Base-by-base conservation (phyloP, 2,797 vertebrate species). In the Enteromius afrohamiltoni region DNA sequence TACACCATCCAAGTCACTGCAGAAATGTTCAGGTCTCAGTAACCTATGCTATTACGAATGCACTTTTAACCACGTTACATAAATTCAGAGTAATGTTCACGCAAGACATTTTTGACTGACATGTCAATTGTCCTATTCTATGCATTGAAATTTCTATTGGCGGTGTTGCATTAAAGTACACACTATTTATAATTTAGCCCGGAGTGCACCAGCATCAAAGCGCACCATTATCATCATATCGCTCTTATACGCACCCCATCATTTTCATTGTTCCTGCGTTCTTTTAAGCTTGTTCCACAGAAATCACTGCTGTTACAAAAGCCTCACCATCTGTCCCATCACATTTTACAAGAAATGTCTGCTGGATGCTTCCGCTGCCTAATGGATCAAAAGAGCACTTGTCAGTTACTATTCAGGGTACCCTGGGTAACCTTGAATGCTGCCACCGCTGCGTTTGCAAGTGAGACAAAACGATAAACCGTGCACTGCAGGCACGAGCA, bases 311-410 rank as follows among this genome's bases (percentile, higher is more conserved):
- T 29, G 70, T 65, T 77, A 49, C 34, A 79, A 73, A 45, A 83
- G 65, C 75, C 40, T 53, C 19, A 17, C 83, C 83, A 79, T 80
- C 83, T 80, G 77, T 65, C 60, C 42, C 73, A 62, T 83, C 55
- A 79, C 42, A 80, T 75, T 76, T 83, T 45, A 75, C 11, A 4
- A 82, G 58, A 49, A 49, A 82, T 67, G 60, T 82, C 80, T 75
- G 60, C 62, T 21, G 47, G 81, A 83, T 67, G 37, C 60, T 67
- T 83, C 81, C 47, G 23, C 64, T 64, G 74, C 75, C 82, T 83
- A 49, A 77, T 83, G 75, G 82, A 78, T 77, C 74, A 83, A 83
- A 71, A 78, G 82, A 70, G 75, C 67, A 70, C 53, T 78, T 70
- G 82, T 69, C 62, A 62, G 75, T 71, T 77, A 70, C 75, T 40